Evolutionary conservation across 2,797 vertebrate genomes (phyloP).

Genomic region (Sebastes goodei): DNA sequence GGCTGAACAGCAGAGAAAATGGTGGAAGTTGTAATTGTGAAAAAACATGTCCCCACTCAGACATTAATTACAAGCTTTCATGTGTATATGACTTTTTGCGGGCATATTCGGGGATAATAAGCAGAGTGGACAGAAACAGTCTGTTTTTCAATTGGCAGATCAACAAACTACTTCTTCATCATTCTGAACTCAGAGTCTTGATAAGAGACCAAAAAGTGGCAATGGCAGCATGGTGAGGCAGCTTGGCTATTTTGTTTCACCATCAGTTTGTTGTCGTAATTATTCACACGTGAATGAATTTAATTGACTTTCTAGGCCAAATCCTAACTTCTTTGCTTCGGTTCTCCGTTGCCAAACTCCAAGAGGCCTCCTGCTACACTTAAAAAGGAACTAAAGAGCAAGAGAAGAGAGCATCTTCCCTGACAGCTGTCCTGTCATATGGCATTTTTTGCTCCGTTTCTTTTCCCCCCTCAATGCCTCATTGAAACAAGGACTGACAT

Average conservation of each 20-base stretch:
- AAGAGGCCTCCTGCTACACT: constrained; percentile 43
- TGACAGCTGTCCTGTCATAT: constrained; percentile 75
- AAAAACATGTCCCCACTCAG: background rate
- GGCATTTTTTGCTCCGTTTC: constrained; percentile 54
- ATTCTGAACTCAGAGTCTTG: constrained; percentile 28
- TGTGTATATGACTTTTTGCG: background rate
- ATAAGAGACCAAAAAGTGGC: constrained; percentile 21
- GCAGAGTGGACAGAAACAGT: background rate
- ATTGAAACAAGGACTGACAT: constrained; percentile 53
- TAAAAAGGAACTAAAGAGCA: constrained; percentile 53
- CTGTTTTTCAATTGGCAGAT: constrained; percentile 27
- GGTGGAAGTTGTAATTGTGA: background rate
- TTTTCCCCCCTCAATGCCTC: constrained; percentile 48
- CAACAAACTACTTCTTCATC: constrained; percentile 28
- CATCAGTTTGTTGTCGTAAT: constrained; percentile 46
- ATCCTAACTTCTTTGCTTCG: constrained; percentile 32
- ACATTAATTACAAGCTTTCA: constrained; percentile 7
- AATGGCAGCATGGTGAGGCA: constrained; percentile 16
- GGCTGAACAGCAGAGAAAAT: background rate
- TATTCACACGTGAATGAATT: constrained; percentile 48
- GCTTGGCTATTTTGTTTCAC: constrained; percentile 23
- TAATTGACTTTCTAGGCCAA: constrained; percentile 61
- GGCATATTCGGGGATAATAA: background rate
- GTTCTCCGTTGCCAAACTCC: constrained; percentile 37
- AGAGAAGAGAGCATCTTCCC: constrained; percentile 47